These are phyloP conservation scores for Rhagonycha fulva DNA, from an alignment of 2,888 invertebrate genomes.

Conservation along the genomic window DNA sequence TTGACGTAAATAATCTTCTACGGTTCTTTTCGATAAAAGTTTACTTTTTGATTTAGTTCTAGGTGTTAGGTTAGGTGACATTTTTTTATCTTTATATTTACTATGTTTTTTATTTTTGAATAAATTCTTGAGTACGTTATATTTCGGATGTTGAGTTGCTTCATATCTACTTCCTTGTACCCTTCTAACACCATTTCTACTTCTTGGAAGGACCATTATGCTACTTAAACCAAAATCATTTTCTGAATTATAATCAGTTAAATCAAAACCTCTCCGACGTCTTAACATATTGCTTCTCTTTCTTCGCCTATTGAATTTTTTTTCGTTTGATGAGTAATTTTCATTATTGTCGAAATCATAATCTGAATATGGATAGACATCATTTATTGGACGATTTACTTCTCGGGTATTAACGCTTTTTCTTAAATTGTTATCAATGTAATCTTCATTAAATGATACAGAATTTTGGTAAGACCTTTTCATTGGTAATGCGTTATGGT, in stretches of 20 bases:
- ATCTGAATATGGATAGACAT: conserved; percentile 11
- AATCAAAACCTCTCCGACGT: conserved; percentile 15
- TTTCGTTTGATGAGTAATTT: background rate
- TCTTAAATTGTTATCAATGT: background rate
- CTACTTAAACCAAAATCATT: conserved; percentile 22
- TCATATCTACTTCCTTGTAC: conserved; percentile 33
- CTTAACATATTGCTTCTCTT: conserved; percentile 3
- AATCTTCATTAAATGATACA: background rate
- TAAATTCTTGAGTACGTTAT: background rate
- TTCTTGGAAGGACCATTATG: conserved; percentile 29
- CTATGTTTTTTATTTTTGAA: background rate
- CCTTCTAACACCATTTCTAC: conserved; percentile 24
- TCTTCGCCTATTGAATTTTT: background rate
- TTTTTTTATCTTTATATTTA: background rate
- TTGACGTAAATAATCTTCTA: background rate
- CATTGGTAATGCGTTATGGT: background rate
- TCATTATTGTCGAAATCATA: background rate
- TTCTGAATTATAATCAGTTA: conserved; percentile 15
- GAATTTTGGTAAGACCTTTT: background rate
- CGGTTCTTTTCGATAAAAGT: background rate
- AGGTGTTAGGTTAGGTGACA: background rate
- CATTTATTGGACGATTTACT: conserved; percentile 3
- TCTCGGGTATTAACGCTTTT: background rate
- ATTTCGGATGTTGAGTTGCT: conserved; percentile 2
- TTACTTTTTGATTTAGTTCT: background rate